A percentile compares a stretch with the other conserved stretches of the same genome.
Conservation (phyloP, 2,113 vertebrate genomes). For the Corythoichthys intestinalis region DNA sequence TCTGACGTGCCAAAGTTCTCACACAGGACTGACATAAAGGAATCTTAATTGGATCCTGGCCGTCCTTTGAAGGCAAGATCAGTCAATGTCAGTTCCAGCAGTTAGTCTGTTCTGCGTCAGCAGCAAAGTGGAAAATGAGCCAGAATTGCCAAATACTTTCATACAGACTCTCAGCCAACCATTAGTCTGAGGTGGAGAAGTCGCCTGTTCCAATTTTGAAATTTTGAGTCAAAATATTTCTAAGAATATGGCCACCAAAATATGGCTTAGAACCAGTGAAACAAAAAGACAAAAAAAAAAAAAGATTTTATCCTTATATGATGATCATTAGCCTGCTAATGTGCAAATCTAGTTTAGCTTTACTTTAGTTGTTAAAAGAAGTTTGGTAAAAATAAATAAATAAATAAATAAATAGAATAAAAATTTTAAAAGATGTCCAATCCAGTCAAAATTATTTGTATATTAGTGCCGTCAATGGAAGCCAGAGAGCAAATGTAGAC, state of each 20-base stretch:
- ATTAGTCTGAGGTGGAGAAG: background rate
- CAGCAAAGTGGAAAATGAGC: background rate
- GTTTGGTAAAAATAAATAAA: too few relatives aligned
- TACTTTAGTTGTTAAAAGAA: too few relatives aligned
- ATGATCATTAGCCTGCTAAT: too few relatives aligned
- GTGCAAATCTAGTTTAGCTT: too few relatives aligned
- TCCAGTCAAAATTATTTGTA: too few relatives aligned
- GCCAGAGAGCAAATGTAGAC: too few relatives aligned
- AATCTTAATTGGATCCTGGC: conserved; percentile 44
- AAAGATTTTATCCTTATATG: too few relatives aligned
- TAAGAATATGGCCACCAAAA: background rate
- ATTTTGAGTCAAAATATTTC: background rate
- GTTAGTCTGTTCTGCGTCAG: conserved; percentile 8
- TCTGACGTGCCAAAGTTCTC: conserved; percentile 60
- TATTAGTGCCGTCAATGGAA: too few relatives aligned
- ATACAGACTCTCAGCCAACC: background rate
- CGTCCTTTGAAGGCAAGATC: conserved; percentile 61
- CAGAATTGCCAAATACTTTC: background rate
- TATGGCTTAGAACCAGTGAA: background rate
- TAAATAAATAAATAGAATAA: too few relatives aligned
- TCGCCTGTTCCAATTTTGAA: background rate
- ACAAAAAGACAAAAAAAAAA: background rate
- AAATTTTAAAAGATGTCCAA: too few relatives aligned
- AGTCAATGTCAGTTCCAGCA: conserved; percentile 29
- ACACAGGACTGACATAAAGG: conserved; percentile 47